phyloP scores from a whole-genome alignment of 2,113 vertebrate genomes.

The Sphaerodactylus townsendi region DNA sequence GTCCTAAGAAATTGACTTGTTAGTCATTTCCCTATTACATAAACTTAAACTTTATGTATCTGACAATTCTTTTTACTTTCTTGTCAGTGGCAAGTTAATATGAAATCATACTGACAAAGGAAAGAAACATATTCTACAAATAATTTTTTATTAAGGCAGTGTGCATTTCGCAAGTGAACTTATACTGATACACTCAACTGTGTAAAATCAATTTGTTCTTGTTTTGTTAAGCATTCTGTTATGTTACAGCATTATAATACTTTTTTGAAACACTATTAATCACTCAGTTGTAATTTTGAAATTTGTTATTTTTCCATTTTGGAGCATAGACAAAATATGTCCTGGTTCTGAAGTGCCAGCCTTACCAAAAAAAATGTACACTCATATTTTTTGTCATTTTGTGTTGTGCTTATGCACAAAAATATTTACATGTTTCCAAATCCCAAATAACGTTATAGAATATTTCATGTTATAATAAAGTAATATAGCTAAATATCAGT shows the following conservation, averaged over 20 bases:
- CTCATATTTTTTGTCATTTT: neutral
- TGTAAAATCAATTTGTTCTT: neutral
- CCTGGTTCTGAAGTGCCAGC: neutral
- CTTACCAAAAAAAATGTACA: neutral
- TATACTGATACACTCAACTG: neutral
- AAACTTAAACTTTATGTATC: neutral
- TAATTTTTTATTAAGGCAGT: neutral
- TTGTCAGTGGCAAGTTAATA: neutral
- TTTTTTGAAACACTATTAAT: no score
- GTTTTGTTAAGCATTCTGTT: constrained; percentile 21
- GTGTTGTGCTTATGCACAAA: neutral
- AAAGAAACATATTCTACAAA: neutral
- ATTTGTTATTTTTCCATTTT: neutral
- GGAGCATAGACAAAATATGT: neutral
- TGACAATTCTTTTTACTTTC: neutral
- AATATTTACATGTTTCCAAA: neutral
- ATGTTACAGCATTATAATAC: neutral
- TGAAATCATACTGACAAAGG: neutral
- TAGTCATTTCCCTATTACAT: neutral
- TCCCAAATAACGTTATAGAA: neutral
- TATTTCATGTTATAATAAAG: neutral
- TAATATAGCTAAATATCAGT: constrained; percentile 6
- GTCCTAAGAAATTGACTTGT: neutral
- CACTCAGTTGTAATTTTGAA: no score
- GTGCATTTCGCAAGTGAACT: neutral